Evolutionary conservation across 2,113 vertebrate species (phyloP).

Genomic region (Ictidomys tridecemlineatus): DNA sequence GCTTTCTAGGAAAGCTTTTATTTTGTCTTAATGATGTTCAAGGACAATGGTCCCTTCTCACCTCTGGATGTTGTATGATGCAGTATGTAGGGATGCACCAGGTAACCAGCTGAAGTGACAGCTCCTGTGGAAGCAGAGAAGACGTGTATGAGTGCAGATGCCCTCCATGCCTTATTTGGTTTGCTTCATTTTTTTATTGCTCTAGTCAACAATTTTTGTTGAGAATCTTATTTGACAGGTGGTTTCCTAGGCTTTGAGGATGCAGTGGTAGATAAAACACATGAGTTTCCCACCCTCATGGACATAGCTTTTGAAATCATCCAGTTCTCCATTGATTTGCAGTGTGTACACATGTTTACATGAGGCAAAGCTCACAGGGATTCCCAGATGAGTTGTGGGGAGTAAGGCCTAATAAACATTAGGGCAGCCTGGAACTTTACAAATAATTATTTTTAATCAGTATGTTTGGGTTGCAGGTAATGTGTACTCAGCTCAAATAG

Average conservation of each 20-base stretch:
- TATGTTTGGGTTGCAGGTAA: not conserved
- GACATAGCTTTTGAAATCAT: not conserved
- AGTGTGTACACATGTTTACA: not conserved
- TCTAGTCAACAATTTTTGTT: not conserved
- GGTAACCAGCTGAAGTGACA: not conserved
- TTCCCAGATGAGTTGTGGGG: not conserved
- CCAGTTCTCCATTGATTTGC: not conserved
- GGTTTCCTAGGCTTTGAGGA: not conserved
- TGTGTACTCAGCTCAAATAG: not conserved
- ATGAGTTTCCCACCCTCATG: rapidly evolving
- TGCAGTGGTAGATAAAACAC: not conserved
- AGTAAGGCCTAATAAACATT: not conserved
- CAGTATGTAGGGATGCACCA: not conserved
- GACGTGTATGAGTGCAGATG: not conserved
- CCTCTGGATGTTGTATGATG: not conserved
- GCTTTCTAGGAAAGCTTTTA: not conserved
- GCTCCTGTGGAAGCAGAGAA: not conserved
- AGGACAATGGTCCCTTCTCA: not conserved
- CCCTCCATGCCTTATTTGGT: not conserved
- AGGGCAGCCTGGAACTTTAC: not conserved
- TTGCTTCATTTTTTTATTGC: not conserved
- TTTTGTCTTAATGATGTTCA: not conserved
- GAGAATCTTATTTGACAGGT: not conserved
- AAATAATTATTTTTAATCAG: constrained; percentile 15
- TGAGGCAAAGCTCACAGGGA: not conserved